Evolutionary conservation across 1,140 invertebrate species (phyloP), one percentile per base, ranked within the genome.

Genomic region (Harpegnathos saltator): DNA sequence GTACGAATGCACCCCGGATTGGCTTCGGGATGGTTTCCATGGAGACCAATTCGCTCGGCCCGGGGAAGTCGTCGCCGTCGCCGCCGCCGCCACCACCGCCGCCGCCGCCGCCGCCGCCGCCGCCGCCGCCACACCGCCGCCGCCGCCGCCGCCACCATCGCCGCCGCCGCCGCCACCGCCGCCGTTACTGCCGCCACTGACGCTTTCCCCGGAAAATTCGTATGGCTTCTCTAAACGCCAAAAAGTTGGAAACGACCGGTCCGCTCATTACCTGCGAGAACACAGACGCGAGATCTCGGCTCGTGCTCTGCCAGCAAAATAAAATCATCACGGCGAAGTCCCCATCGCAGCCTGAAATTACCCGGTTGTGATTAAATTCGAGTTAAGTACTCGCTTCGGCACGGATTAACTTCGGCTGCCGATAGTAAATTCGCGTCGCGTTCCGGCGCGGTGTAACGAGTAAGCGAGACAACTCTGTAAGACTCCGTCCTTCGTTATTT

Each of bases 1-100:
- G 88, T 89, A 89, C 88, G 87, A 89, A 89, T 89, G 88, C 85
- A 89, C 78, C 88, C 88, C 82, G 88, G 88, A 89, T 89, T 87
- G 88, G 88, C 88, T 89, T 89, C 86, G 78, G 88, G 88, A 81
- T 89, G 87, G 88, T 89, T 89, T 87, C 88, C 88, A 89, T 89
- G 88, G 88, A 74, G 88, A 89, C 88, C 87, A 81, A 86, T 85
- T 87, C 83, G 87, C 88, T 89, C 84, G 50, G 88, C 87, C 88
- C 88, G 87, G 88, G 88, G 78, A 89, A 89, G 80, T 86, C 50
- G 75, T 58, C 78, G 77, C 26, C 68, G 74, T 26, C 78, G 66
- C 73, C 19, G 61, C 69, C 58, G 22, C 82, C 82, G 15, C 19
- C 77, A 19, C 48, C 54, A 38, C 33, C 54, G 29, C 63, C 56